Conservation (phyloP, 2,888 invertebrate genomes). For the Ethmia dodecea region DNA sequence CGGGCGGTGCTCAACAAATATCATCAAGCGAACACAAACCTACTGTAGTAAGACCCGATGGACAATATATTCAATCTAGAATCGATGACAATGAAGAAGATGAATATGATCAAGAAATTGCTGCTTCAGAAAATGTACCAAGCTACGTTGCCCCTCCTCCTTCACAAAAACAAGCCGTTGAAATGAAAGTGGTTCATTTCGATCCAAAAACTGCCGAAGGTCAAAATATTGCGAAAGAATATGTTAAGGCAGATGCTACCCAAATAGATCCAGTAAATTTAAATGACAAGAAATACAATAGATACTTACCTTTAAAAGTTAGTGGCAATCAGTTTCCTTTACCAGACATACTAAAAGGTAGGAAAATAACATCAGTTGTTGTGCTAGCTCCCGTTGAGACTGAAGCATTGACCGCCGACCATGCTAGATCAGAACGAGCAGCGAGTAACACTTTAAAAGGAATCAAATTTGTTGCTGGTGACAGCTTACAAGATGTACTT, state of each 20-base stretch:
- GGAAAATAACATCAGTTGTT: conserved; percentile 90
- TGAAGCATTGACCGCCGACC: conserved; percentile 69
- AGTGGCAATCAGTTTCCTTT: conserved; percentile 91
- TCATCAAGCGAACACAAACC: conserved; percentile 84
- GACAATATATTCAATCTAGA: conserved; percentile 73
- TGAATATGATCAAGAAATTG: conserved; percentile 74
- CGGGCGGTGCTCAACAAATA: conserved; percentile 87
- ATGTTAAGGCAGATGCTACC: conserved; percentile 84
- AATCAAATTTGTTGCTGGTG: conserved; percentile 85
- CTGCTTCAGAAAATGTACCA: conserved; percentile 73
- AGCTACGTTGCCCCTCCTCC: conserved; percentile 50
- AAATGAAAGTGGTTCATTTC: conserved; percentile 91
- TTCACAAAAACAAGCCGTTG: conserved; percentile 77
- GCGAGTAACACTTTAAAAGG: conserved; percentile 79
- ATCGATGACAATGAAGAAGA: conserved; percentile 62
- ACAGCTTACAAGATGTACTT: conserved; percentile 84
- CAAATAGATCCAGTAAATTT: conserved; percentile 86
- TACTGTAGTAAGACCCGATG: conserved; percentile 80
- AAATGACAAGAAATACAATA: conserved; percentile 86
- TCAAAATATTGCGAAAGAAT: conserved; percentile 82
- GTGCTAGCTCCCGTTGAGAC: conserved; percentile 90
- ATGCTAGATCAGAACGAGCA: conserved; percentile 74
- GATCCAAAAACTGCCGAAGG: conserved; percentile 86
- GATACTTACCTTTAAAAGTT: conserved; percentile 90
- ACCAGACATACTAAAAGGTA: conserved; percentile 86